phyloP scores from a whole-genome alignment of 2,888 invertebrate species.

The Tyria jacobaeae region DNA sequence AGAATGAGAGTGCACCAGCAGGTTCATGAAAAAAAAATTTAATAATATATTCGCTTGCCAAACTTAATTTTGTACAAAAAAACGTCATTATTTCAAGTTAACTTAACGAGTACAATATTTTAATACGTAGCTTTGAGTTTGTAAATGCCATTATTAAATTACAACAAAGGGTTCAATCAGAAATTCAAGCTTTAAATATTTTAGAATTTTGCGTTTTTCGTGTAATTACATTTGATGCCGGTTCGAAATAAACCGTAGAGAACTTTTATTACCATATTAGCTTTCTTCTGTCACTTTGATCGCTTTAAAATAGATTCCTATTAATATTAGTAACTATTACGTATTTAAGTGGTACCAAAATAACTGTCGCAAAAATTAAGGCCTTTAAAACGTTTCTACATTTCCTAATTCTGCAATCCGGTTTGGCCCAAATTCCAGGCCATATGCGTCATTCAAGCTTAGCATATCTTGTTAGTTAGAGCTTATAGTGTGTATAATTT shows the following conservation, averaged over 20 bases:
- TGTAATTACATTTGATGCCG: not conserved
- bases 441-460: not conserved
- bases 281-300: not conserved
- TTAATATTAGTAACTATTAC: no score
- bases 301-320: not conserved
- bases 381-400: not conserved
- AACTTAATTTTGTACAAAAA: not conserved
- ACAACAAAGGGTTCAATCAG: constrained; percentile 3
- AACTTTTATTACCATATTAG: not conserved
- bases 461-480: not conserved
- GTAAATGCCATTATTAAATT: not conserved
- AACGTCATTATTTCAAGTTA: not conserved
- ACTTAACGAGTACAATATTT: not conserved
- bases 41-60: not conserved
- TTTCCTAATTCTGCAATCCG: not conserved
- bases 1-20: no score
- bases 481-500: not conserved
- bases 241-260: not conserved
- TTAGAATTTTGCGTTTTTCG: not conserved
- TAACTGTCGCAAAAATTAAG: no score
- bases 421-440: not conserved
- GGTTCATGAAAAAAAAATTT: no score
- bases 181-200: constrained; percentile 3
- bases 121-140: not conserved
- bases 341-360: no score